Percentiles rank a stretch among this genome's conserved stretches.
phyloP scores from a whole-genome alignment of 1,140 invertebrate genomes.

The Limonius californicus region DNA sequence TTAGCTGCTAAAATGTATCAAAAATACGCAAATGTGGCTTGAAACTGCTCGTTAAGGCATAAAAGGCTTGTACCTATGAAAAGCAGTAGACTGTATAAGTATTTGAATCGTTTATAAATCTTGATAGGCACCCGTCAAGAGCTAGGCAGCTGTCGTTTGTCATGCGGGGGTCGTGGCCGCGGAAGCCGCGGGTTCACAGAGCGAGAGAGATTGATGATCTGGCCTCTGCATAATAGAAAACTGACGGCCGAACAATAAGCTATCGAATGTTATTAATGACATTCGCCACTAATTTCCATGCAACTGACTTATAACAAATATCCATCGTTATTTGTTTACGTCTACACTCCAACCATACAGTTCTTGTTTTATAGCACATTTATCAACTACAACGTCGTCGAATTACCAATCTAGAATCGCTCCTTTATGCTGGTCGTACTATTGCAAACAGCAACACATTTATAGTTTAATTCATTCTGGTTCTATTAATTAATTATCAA shows the following conservation, averaged over 20 bases:
- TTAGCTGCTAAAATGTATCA: too few species aligned
- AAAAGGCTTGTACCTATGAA: conserved; percentile 7
- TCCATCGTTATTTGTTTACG: conserved; percentile 9
- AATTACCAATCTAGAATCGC: neutral
- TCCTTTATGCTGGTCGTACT: too few species aligned
- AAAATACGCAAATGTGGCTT: neutral
- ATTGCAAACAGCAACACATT: too few species aligned
- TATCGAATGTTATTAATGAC: conserved; percentile 35
- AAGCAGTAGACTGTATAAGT: conserved; percentile 9
- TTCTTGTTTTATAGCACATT: neutral
- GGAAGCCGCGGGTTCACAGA: conserved; percentile 30
- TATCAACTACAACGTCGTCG: neutral
- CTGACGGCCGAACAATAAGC: conserved; percentile 35
- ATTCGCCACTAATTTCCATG: conserved; percentile 32
- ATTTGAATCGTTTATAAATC: conserved; percentile 35
- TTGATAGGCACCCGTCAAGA: conserved; percentile 36
- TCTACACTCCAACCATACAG: neutral
- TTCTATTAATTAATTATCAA: too few species aligned
- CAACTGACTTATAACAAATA: conserved; percentile 20
- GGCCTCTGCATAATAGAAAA: conserved; percentile 18
- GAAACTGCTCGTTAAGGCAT: neutral
- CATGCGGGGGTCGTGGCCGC: conserved; percentile 34
- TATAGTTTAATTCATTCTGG: too few species aligned
- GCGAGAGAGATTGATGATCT: conserved; percentile 25
- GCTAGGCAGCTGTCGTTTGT: conserved; percentile 38